Evolutionary conservation across 1,140 invertebrate genomes (phyloP).

Genomic region (Pinna nobilis): DNA sequence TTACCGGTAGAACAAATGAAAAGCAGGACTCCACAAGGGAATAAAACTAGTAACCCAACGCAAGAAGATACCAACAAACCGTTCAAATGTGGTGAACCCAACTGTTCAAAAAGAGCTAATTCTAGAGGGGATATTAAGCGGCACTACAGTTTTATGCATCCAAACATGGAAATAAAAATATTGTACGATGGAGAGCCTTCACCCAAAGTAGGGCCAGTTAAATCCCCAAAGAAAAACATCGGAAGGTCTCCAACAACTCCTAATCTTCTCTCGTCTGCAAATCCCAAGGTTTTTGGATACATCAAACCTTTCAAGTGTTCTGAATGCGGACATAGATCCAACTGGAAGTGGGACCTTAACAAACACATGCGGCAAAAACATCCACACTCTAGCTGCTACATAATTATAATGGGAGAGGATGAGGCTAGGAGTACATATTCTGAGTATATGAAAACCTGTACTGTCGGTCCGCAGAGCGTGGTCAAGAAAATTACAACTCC

Average conservation of each 20-base stretch:
- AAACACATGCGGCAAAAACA: slow-evolving; percentile 68
- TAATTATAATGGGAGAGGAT: slow-evolving; percentile 91
- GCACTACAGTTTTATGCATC: slow-evolving; percentile 65
- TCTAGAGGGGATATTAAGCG: slow-evolving; percentile 58
- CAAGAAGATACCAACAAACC: slow-evolving; percentile 33
- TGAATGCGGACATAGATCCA: slow-evolving; percentile 92
- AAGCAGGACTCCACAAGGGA: neutral
- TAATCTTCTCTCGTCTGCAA: slow-evolving; percentile 28
- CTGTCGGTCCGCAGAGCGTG: neutral
- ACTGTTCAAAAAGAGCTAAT: slow-evolving; percentile 55
- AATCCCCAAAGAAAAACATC: too few relatives aligned
- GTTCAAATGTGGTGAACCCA: slow-evolving; percentile 52
- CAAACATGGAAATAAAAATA: slow-evolving; percentile 53
- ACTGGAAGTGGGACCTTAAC: slow-evolving; percentile 96
- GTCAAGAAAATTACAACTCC: slow-evolving; percentile 13
- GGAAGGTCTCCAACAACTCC: neutral
- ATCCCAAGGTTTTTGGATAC: slow-evolving; percentile 66
- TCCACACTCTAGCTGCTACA: slow-evolving; percentile 68
- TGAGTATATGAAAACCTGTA: slow-evolving; percentile 70
- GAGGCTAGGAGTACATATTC: slow-evolving; percentile 88
- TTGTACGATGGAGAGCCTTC: slow-evolving; percentile 36
- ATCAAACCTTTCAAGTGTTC: slow-evolving; percentile 92
- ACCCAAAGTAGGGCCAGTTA: too few relatives aligned
- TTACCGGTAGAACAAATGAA: slow-evolving; percentile 11
- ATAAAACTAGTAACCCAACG: neutral